These are phyloP conservation scores for Epizoanthus illoricatus DNA, from an alignment of 92 coral and sea anemone species.

Conservation along the genomic window DNA sequence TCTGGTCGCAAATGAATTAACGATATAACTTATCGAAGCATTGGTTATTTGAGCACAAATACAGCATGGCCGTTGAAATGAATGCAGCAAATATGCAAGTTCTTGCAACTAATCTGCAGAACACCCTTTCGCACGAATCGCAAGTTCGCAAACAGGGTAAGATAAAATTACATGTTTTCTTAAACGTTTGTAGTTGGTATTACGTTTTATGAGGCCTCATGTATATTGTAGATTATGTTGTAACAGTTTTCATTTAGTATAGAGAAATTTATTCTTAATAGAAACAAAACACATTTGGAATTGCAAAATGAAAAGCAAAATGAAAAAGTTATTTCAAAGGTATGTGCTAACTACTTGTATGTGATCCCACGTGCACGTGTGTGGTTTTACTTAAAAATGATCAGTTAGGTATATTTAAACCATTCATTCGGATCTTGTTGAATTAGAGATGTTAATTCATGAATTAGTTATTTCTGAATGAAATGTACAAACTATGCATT, in stretches of 20 bases:
- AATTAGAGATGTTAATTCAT: background rate
- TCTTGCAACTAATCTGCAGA: conserved; percentile 69
- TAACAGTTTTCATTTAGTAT: background rate
- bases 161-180: background rate
- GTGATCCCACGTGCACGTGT: background rate
- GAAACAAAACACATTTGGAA: background rate
- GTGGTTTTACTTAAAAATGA: background rate
- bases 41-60: background rate
- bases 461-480: background rate
- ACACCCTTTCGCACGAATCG: conserved; percentile 80
- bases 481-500: background rate
- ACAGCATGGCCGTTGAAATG: conserved; percentile 40
- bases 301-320: background rate
- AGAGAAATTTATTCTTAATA: background rate
- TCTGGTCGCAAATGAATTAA: background rate
- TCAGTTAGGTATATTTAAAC: background rate
- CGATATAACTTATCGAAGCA: background rate
- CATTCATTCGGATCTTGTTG: background rate
- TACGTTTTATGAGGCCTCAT: too few species aligned
- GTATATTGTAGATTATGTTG: background rate
- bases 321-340: background rate
- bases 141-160: conserved; percentile 85
- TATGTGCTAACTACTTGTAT: background rate
- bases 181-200: background rate
- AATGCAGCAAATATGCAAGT: conserved; percentile 65